phyloP scores from a whole-genome alignment of 2,797 vertebrate genomes.

The Anguilla megastoma region DNA sequence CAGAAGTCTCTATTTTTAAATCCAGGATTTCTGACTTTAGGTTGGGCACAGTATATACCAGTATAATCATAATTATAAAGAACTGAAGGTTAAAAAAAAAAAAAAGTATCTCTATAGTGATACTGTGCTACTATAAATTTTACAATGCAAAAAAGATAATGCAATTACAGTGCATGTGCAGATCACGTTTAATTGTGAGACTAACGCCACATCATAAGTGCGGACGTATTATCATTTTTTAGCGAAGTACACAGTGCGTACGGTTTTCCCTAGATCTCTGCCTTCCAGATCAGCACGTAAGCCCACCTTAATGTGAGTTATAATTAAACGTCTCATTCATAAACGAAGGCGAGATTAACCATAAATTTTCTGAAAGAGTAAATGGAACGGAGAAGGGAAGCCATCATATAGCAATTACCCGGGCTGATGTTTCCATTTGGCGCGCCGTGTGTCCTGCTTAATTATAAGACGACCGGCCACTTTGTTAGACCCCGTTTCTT shows the following conservation, averaged over 20 bases:
- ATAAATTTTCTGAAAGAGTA: constrained; percentile 96
- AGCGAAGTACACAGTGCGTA: constrained; percentile 62
- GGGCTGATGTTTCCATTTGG: constrained; percentile 78
- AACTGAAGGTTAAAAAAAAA: not conserved
- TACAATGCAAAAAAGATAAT: constrained; percentile 29
- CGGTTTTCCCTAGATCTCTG: constrained; percentile 53
- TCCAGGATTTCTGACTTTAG: not conserved
- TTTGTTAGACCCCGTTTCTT: constrained; percentile 68
- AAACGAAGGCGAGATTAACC: constrained; percentile 82
- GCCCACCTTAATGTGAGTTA: constrained; percentile 70
- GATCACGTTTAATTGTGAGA: constrained; percentile 62
- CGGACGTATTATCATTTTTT: constrained; percentile 64
- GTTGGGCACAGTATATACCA: constrained; percentile 4
- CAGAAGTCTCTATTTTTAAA: constrained; percentile 4
- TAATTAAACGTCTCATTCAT: constrained; percentile 75
- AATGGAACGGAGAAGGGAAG: constrained; percentile 81
- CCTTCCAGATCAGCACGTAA: constrained; percentile 64
- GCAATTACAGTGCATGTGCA: constrained; percentile 53
- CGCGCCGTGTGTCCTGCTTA: constrained; percentile 77
- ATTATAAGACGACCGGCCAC: constrained; percentile 66
- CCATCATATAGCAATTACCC: constrained; percentile 73
- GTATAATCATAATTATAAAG: not conserved
- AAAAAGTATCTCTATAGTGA: not conserved
- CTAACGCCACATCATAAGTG: constrained; percentile 63
- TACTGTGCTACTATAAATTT: not conserved